These are phyloP conservation scores for Pyrgus malvae DNA, from an alignment of 2,888 invertebrate species.

Conservation along the genomic window DNA sequence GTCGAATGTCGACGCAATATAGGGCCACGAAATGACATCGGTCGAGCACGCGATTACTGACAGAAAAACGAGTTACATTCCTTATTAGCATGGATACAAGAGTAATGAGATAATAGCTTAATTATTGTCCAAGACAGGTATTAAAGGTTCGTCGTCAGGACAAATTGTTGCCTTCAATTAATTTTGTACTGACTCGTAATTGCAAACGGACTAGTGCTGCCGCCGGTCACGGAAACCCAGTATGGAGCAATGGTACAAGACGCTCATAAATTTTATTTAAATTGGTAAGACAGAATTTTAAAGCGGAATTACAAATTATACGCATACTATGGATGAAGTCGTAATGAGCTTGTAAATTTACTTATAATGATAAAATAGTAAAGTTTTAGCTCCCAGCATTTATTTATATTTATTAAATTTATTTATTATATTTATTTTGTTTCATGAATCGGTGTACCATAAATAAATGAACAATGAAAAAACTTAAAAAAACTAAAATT, in stretches of 20 bases:
- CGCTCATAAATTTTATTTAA: conserved; percentile 14
- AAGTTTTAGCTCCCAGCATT: too few species aligned
- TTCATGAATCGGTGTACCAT: too few species aligned
- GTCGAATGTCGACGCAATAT: conserved; percentile 5
- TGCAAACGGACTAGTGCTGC: conserved; percentile 4
- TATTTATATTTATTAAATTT: too few species aligned
- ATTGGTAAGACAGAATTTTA: neutral
- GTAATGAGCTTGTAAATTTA: neutral
- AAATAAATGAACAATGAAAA: too few species aligned
- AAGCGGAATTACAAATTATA: conserved; percentile 2
- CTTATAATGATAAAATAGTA: neutral
- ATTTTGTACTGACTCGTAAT: conserved; percentile 16
- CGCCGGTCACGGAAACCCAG: conserved; percentile 11
- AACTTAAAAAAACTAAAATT: too few species aligned
- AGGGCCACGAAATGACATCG: conserved; percentile 17
- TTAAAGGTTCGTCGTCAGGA: conserved; percentile 29
- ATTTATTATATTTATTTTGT: too few species aligned
- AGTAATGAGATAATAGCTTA: conserved; percentile 56
- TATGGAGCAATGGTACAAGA: conserved; percentile 5
- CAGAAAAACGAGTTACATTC: conserved; percentile 38
- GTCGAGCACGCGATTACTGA: conserved; percentile 16
- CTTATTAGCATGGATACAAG: conserved; percentile 51
- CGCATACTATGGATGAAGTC: neutral
- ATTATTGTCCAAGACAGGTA: conserved; percentile 48
- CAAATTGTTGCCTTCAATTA: conserved; percentile 32